phyloP scores from a whole-genome alignment of 2,113 vertebrate genomes.

The Gymnocephalus cernua region DNA sequence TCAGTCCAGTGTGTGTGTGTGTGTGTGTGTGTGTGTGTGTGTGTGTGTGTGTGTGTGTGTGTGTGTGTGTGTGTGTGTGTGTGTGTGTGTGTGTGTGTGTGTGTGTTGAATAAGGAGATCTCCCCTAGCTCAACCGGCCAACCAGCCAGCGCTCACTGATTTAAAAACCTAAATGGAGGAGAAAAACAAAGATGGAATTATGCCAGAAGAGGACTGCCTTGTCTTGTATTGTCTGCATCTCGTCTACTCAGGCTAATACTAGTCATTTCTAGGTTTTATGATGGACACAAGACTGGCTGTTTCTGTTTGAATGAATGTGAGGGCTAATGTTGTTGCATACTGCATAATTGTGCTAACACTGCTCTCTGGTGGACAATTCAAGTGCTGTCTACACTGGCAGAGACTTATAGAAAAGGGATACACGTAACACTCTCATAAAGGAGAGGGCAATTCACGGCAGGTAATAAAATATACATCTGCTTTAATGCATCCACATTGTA shows the following conservation, averaged over 20 bases:
- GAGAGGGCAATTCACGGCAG: too few species aligned
- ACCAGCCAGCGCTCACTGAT: slow-evolving; percentile 39
- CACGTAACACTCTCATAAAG: too few species aligned
- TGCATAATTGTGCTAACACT: background rate
- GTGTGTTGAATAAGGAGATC: slow-evolving; percentile 56
- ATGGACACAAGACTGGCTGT: background rate
- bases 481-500: too few species aligned
- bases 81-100: slow-evolving; percentile 35
- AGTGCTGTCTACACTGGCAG: background rate
- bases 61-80: slow-evolving; percentile 29
- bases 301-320: background rate
- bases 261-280: background rate
- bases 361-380: slow-evolving; percentile 40
- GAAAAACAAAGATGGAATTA: slow-evolving; percentile 58
- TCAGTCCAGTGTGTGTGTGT: slow-evolving; percentile 3
- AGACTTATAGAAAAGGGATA: too few species aligned
- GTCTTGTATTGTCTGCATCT: slow-evolving; percentile 16
- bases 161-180: slow-evolving; percentile 15
- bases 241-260: background rate
- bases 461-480: too few species aligned
- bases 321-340: too few species aligned
- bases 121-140: slow-evolving; percentile 39
- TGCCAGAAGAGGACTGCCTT: slow-evolving; percentile 19
- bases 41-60: slow-evolving; percentile 5
- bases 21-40: slow-evolving; percentile 17